phyloP scores from a whole-genome alignment of 2,888 invertebrate species.

The Aphodius sticticus region DNA sequence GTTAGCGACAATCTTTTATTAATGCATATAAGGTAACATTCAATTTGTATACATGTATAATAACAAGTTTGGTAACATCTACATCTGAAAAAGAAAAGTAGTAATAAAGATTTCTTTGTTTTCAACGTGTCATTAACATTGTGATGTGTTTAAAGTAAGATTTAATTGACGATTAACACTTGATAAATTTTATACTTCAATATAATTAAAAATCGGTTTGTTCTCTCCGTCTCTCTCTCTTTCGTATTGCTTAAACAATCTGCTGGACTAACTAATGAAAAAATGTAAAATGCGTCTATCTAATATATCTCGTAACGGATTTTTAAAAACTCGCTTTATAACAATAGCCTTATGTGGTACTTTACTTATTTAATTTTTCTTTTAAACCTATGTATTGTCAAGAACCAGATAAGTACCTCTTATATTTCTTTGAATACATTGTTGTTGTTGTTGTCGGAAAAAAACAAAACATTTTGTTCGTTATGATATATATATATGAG shows the following conservation, averaged over 20 bases:
- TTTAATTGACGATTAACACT: background rate
- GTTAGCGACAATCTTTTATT: slow-evolving; percentile 49
- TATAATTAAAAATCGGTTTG: background rate
- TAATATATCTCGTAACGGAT: slow-evolving; percentile 31
- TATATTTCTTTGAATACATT: slow-evolving; percentile 35
- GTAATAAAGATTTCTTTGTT: slow-evolving; percentile 35
- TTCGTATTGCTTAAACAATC: background rate
- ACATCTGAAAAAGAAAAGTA: slow-evolving; percentile 54
- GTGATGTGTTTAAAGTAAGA: slow-evolving; percentile 5
- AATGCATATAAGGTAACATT: slow-evolving; percentile 63
- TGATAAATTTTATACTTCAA: background rate
- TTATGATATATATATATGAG: slow-evolving; percentile 11
- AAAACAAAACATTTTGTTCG: slow-evolving; percentile 5
- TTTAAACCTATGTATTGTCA: slow-evolving; percentile 57
- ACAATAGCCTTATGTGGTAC: slow-evolving; percentile 56
- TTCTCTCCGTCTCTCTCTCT: background rate
- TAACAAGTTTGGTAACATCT: slow-evolving; percentile 59
- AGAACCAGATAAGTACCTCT: slow-evolving; percentile 56
- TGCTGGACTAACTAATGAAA: slow-evolving; percentile 9
- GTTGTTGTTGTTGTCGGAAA: slow-evolving; percentile 12
- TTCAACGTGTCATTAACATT: background rate
- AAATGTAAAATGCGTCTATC: slow-evolving; percentile 25
- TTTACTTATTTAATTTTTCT: slow-evolving; percentile 55
- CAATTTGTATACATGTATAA: slow-evolving; percentile 61
- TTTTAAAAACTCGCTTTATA: slow-evolving; percentile 48